These are phyloP conservation scores for Neomorphus geoffroyi DNA, from an alignment of 2,797 vertebrate genomes.

Conservation along the genomic window DNA sequence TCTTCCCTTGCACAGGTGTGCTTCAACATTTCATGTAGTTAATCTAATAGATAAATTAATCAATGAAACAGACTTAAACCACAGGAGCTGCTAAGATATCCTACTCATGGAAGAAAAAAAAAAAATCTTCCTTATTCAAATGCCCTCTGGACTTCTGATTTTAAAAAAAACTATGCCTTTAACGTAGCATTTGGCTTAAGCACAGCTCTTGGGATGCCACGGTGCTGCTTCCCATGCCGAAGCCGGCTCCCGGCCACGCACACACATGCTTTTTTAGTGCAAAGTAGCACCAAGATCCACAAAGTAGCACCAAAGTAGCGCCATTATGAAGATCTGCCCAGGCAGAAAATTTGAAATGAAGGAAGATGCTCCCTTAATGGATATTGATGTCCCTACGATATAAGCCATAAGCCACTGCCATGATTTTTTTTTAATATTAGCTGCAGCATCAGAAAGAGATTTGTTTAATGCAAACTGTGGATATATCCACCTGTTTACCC, in stretches of 20 bases:
- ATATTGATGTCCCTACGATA: background rate
- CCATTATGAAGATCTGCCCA: background rate
- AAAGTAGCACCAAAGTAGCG: too few species aligned
- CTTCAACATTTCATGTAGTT: background rate
- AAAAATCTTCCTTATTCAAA: background rate
- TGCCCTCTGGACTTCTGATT: background rate
- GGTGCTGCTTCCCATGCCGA: background rate
- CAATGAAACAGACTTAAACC: background rate
- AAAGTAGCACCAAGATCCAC: background rate
- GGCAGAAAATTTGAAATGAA: background rate
- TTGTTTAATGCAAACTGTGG: background rate
- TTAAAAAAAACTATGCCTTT: background rate
- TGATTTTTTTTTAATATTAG: background rate
- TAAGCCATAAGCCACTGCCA: background rate
- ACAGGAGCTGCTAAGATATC: background rate
- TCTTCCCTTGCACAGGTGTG: background rate
- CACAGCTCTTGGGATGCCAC: background rate
- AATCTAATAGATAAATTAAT: background rate
- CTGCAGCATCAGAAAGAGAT: background rate
- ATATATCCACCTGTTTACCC: background rate
- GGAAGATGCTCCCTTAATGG: background rate
- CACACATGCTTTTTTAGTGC: background rate
- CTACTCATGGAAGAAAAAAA: background rate
- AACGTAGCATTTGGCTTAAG: background rate
- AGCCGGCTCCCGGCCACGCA: rapidly evolving